phyloP scores from a whole-genome alignment of 2,888 invertebrate species.

The Conops quadrifasciatus region DNA sequence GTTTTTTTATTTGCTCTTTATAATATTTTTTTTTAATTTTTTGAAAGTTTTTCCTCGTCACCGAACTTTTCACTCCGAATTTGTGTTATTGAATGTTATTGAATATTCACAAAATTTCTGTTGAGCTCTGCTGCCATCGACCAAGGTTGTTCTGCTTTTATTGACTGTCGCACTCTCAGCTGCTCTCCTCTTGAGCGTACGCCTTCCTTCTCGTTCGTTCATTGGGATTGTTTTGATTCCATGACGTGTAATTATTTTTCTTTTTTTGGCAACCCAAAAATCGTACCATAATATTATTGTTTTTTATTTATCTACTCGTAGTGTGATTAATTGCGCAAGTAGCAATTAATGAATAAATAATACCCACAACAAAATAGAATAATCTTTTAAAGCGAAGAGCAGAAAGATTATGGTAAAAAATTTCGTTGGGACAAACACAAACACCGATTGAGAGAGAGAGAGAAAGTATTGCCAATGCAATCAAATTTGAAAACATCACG shows the following conservation, averaged over 20 bases:
- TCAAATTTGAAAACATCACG: too few species aligned
- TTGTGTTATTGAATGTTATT: conserved; percentile 44
- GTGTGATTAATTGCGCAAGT: not conserved
- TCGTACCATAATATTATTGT: conserved; percentile 24
- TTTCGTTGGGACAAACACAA: too few species aligned
- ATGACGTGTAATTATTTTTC: not conserved
- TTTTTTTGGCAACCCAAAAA: conserved; percentile 2
- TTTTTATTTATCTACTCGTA: conserved; percentile 6
- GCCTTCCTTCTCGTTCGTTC: conserved; percentile 9
- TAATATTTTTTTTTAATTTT: not conserved
- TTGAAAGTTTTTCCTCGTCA: conserved; percentile 26
- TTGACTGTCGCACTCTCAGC: not conserved
- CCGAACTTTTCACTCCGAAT: conserved; percentile 44
- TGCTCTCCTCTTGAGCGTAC: not conserved
- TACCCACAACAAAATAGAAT: too few species aligned
- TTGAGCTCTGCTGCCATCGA: conserved; percentile 15
- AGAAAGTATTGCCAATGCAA: too few species aligned
- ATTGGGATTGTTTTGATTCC: not conserved
- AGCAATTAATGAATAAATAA: not conserved
- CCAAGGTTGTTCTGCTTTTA: conserved; percentile 24
- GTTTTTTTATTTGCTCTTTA: conserved; percentile 5
- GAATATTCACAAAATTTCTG: conserved; percentile 29
- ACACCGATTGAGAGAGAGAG: too few species aligned
- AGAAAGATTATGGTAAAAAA: too few species aligned
- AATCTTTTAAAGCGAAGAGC: too few species aligned